Conservation (phyloP, 2,113 vertebrate genomes). For the Pelvicachromis taeniatus region DNA sequence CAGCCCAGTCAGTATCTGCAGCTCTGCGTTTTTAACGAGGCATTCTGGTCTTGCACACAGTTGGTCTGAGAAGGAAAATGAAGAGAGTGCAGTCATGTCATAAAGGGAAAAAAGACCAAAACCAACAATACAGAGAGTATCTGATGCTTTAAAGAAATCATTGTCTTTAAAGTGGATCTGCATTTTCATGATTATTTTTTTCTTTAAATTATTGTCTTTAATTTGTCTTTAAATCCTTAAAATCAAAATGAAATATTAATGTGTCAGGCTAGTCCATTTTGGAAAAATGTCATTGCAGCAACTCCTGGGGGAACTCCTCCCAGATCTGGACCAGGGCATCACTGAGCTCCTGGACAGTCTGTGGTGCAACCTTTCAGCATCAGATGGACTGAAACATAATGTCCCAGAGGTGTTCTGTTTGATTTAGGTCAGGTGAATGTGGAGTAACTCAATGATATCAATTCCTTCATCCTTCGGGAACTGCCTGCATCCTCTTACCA, state of each 20-base stretch:
- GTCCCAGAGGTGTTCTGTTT: not conserved
- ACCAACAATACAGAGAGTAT: not conserved
- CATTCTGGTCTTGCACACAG: not conserved
- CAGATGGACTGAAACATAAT: not conserved
- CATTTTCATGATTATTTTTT: not conserved
- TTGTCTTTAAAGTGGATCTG: not conserved
- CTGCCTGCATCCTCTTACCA: not conserved
- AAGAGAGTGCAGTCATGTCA: not conserved
- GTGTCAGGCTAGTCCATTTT: accelerated
- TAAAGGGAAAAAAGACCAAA: not conserved
- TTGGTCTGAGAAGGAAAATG: not conserved
- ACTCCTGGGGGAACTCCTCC: not conserved
- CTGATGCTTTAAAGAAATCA: not conserved
- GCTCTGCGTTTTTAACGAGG: not conserved
- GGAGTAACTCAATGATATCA: accelerated
- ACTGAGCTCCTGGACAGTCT: not conserved
- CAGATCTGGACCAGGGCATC: not conserved
- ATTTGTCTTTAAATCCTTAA: not conserved
- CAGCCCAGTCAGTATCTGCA: not conserved
- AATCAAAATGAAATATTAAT: not conserved
- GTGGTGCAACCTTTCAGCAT: accelerated
- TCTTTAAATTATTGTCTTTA: no score
- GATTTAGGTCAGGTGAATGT: not conserved
- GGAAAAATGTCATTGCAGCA: not conserved
- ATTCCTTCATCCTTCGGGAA: not conserved